Evolutionary conservation across 2,113 vertebrate genomes (phyloP).

Genomic region (Chinchilla lanigera): DNA sequence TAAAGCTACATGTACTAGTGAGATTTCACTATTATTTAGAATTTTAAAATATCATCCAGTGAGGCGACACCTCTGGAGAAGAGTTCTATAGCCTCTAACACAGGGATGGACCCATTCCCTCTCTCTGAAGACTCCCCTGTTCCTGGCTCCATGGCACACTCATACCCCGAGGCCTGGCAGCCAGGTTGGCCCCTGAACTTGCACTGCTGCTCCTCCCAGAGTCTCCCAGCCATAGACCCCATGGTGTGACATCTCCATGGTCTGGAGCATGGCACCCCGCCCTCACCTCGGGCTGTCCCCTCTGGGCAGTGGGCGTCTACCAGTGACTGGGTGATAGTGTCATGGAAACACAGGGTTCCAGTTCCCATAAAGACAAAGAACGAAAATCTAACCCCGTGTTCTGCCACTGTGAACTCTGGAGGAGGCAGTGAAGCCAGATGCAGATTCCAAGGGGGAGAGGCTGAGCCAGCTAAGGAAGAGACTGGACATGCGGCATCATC

Average conservation of each 20-base stretch:
- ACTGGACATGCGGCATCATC: no score
- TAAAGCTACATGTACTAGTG: neutral
- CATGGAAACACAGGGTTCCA: no score
- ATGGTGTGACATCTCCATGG: neutral
- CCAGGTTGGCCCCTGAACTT: no score
- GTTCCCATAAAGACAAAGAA: neutral
- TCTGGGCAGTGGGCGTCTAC: neutral
- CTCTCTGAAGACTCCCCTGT: neutral
- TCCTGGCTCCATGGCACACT: neutral
- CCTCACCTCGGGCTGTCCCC: neutral
- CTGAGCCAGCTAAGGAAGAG: rapidly evolving
- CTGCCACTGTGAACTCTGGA: neutral
- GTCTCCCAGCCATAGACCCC: neutral
- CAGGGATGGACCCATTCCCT: neutral
- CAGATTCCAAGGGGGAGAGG: no score
- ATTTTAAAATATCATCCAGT: neutral
- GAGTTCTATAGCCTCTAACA: neutral
- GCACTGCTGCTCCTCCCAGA: neutral
- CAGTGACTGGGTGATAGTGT: neutral
- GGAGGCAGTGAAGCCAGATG: rapidly evolving
- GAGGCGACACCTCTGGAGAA: rapidly evolving
- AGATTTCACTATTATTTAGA: neutral
- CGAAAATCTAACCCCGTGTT: neutral
- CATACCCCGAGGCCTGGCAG: neutral
- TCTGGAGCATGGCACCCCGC: neutral